Evolutionary conservation across 2,113 vertebrate genomes (phyloP).

Genomic region (Embiotoca jacksoni): DNA sequence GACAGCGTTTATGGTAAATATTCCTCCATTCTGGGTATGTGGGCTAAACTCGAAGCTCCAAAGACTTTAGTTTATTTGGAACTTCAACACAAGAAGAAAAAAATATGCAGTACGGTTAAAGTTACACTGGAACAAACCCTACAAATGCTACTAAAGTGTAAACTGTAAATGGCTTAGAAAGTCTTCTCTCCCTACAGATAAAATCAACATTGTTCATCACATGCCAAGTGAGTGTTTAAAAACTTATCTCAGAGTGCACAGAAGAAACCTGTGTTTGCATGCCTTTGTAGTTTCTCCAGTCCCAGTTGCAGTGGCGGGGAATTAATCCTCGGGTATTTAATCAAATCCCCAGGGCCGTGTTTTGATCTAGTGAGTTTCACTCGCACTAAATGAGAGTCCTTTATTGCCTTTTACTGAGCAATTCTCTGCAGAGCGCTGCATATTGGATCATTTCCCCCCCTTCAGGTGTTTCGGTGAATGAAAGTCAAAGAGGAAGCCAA

Average conservation of each 20-base stretch:
- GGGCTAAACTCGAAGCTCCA: constrained; percentile 14
- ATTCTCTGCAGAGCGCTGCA: constrained; percentile 27
- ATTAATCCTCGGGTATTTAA: constrained; percentile 64
- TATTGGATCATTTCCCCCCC: constrained; percentile 41
- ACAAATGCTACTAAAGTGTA: constrained; percentile 39
- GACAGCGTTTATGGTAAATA: constrained; percentile 79
- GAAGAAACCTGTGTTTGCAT: constrained; percentile 47
- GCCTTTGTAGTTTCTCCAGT: constrained; percentile 54
- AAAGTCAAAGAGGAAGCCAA: constrained; percentile 56
- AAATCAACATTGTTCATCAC: constrained; percentile 83
- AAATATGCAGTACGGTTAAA: neutral
- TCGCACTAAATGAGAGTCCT: constrained; percentile 48
- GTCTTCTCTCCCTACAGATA: constrained; percentile 73
- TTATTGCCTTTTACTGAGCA: constrained; percentile 43
- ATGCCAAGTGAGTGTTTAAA: constrained; percentile 77
- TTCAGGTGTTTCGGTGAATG: constrained; percentile 57
- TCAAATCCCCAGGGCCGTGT: constrained; percentile 49
- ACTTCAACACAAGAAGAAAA: too few relatives aligned
- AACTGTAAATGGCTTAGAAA: constrained; percentile 35
- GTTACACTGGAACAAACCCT: constrained; percentile 2
- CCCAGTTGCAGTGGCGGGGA: constrained; percentile 35
- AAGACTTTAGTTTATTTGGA: too few relatives aligned
- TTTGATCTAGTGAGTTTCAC: constrained; percentile 56
- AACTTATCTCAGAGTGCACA: constrained; percentile 19
- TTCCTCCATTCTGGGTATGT: constrained; percentile 1